Evolutionary conservation across 2,113 vertebrate species (phyloP).

Genomic region (Anoura caudifer): DNA sequence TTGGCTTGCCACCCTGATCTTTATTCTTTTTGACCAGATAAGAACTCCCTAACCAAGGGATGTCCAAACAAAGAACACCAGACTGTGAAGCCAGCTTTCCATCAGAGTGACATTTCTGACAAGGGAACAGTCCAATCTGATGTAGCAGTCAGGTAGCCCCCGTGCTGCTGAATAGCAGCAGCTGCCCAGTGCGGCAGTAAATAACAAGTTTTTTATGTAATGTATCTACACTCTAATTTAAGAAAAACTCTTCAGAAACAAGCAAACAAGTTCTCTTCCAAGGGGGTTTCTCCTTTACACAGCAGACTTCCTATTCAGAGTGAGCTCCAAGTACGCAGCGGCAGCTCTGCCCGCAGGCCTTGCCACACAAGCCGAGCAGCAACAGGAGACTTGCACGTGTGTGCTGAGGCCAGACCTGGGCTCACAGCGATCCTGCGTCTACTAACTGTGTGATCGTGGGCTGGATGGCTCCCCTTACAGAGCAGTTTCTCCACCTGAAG

Average conservation of each 20-base stretch:
- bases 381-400: accelerated
- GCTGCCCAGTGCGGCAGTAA: neutral
- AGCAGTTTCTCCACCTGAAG: neutral
- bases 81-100: neutral
- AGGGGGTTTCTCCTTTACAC: neutral
- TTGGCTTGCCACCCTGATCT: neutral
- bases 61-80: neutral
- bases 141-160: neutral
- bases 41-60: neutral
- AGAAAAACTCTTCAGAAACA: slow-evolving; percentile 75
- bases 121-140: slow-evolving; percentile 13
- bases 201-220: slow-evolving; percentile 38
- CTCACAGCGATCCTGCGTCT: neutral
- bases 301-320: neutral
- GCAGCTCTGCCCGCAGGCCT: accelerated
- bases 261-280: neutral
- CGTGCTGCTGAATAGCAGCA: neutral
- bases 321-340: neutral
- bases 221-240: slow-evolving; percentile 73
- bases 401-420: neutral
- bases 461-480: neutral
- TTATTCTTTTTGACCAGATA: neutral
- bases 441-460: neutral
- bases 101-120: slow-evolving; percentile 32
- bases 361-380: neutral